These are phyloP conservation scores for Diaperis boleti DNA, from an alignment of 2,888 invertebrate genomes.

Conservation along the genomic window DNA sequence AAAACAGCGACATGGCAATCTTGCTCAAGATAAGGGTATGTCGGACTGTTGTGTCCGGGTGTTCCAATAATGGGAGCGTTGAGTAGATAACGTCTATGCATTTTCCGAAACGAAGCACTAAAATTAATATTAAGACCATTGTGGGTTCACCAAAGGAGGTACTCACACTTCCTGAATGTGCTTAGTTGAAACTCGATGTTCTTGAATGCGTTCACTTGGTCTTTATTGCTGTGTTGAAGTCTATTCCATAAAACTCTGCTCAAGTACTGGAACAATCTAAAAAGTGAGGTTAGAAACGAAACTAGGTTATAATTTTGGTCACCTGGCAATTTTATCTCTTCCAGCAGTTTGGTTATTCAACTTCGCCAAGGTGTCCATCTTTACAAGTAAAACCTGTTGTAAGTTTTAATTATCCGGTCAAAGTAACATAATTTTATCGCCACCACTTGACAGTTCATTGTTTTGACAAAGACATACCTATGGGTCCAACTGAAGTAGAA, in stretches of 20 bases:
- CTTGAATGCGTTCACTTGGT: constrained; percentile 80
- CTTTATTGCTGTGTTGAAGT: constrained; percentile 74
- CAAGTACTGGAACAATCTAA: constrained; percentile 84
- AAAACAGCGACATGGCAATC: constrained; percentile 81
- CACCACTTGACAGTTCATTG: constrained; percentile 31
- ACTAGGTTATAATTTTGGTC: constrained; percentile 18
- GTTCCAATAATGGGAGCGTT: constrained; percentile 77
- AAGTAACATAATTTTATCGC: constrained; percentile 38
- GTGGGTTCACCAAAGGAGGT: constrained; percentile 4
- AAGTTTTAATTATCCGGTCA: constrained; percentile 25
- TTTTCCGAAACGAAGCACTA: constrained; percentile 89
- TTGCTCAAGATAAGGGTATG: constrained; percentile 82
- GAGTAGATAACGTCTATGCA: constrained; percentile 85
- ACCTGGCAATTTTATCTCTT: constrained; percentile 68
- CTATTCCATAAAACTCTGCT: constrained; percentile 86
- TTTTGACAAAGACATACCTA: constrained; percentile 21
- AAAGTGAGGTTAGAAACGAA: constrained; percentile 38
- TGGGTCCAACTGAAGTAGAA: not conserved
- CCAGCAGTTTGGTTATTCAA: constrained; percentile 68
- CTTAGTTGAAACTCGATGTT: constrained; percentile 86
- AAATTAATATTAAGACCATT: constrained; percentile 57
- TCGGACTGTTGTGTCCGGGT: constrained; percentile 78
- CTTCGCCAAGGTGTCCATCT: constrained; percentile 66
- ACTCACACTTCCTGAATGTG: constrained; percentile 87
- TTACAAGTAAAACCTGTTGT: constrained; percentile 19